Conservation (phyloP, 2,797 vertebrate genomes). For the Poecilia wingei region DNA sequence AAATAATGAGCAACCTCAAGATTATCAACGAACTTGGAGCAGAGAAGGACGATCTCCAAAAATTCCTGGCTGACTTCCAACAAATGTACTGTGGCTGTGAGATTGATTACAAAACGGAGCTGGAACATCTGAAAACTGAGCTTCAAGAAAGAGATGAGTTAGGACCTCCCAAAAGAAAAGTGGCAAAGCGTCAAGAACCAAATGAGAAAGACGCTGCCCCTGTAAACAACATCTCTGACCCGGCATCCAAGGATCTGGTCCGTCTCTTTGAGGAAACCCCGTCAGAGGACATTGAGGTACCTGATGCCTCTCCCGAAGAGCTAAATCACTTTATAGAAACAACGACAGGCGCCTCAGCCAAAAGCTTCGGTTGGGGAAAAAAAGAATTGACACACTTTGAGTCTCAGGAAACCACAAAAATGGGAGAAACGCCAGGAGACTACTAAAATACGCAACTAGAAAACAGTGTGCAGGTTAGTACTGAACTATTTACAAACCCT, state of each 20-base stretch:
- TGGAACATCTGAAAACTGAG: neutral
- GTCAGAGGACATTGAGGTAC: neutral
- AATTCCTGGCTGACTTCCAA: neutral
- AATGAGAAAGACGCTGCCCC: neutral
- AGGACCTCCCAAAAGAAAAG: neutral
- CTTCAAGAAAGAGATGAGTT: neutral
- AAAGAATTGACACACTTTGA: neutral
- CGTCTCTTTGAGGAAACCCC: no score
- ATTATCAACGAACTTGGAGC: neutral
- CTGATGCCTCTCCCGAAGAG: no score
- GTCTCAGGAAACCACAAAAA: neutral
- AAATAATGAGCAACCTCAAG: neutral
- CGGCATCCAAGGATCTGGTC: no score
- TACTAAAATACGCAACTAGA: neutral
- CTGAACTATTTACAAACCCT: neutral
- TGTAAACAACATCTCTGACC: neutral
- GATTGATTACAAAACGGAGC: neutral
- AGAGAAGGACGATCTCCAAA: neutral
- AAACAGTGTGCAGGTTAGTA: neutral
- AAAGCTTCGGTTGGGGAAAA: neutral
- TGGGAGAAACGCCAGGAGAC: neutral
- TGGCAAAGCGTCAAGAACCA: neutral
- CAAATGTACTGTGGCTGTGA: neutral
- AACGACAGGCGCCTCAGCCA: neutral
- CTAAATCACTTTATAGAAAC: no score